These are phyloP conservation scores for Ochlodes sylvanus DNA, from an alignment of 2,888 invertebrate species.

Conservation along the genomic window DNA sequence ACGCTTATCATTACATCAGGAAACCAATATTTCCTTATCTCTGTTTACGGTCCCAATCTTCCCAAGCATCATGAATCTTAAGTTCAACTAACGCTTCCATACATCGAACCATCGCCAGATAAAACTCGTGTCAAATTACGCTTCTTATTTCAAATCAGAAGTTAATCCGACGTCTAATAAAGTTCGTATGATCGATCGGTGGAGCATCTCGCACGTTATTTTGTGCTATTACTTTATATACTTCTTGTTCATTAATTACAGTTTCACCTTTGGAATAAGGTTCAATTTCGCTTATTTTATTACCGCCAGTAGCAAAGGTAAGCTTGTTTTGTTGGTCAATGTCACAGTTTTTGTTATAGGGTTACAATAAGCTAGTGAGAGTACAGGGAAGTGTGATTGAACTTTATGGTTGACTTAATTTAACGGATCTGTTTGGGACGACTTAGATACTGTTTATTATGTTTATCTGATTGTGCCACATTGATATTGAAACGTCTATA, in stretches of 20 bases:
- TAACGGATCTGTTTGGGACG: slow-evolving; percentile 46
- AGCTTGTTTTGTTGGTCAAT: slow-evolving; percentile 51
- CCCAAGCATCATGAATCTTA: slow-evolving; percentile 31
- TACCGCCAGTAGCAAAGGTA: slow-evolving; percentile 37
- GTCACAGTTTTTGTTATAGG: slow-evolving; percentile 61
- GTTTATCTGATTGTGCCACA: slow-evolving; percentile 32
- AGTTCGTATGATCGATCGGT: slow-evolving; percentile 71
- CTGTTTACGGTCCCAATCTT: slow-evolving; percentile 14
- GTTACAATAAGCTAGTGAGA: slow-evolving; percentile 55
- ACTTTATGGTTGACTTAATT: slow-evolving; percentile 68
- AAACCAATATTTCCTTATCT: slow-evolving; percentile 11
- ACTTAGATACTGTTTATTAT: slow-evolving; percentile 32
- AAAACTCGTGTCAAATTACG: slow-evolving; percentile 67
- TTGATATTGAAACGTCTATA: neutral
- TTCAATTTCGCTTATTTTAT: slow-evolving; percentile 42
- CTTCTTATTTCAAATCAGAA: slow-evolving; percentile 62
- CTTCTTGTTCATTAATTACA: slow-evolving; percentile 15
- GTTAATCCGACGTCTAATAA: slow-evolving; percentile 73
- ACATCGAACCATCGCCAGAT: slow-evolving; percentile 47
- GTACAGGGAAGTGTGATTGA: slow-evolving; percentile 62
- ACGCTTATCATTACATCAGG: slow-evolving; percentile 1
- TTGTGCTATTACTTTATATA: slow-evolving; percentile 31
- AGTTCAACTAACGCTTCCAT: slow-evolving; percentile 34
- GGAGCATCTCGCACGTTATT: slow-evolving; percentile 47
- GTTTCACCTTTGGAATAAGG: slow-evolving; percentile 48